phyloP scores from a whole-genome alignment of 2,113 vertebrate species.

The Cryptoleucopteryx plumbea region DNA sequence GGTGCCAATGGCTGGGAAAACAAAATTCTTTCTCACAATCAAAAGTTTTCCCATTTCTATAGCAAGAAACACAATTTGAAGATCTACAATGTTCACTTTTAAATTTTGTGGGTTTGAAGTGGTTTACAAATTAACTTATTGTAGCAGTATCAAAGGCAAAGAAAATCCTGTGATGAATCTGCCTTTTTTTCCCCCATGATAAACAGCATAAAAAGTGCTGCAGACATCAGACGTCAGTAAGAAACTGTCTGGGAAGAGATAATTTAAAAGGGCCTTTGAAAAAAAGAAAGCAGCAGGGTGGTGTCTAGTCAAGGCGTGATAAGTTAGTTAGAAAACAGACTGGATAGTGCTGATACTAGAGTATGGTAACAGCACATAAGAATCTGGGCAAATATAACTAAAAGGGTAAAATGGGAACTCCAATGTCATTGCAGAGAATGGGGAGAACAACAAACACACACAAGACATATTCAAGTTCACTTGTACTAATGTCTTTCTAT shows the following conservation, averaged over 20 bases:
- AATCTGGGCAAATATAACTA: not conserved
- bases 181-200: not conserved
- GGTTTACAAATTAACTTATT: not conserved
- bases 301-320: constrained; percentile 19
- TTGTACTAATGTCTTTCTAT: not conserved
- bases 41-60: not conserved
- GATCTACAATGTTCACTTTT: not conserved
- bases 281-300: constrained; percentile 10
- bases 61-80: not conserved
- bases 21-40: not conserved
- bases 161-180: constrained; percentile 24
- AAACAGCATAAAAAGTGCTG: constrained; percentile 18
- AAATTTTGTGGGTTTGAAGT: not conserved
- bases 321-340: constrained; percentile 37
- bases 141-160: not conserved
- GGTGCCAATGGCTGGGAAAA: not conserved
- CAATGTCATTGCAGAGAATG: not conserved
- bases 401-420: not conserved
- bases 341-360: constrained; percentile 25
- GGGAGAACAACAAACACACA: not conserved
- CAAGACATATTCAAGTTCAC: not conserved
- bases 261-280: constrained; percentile 26
- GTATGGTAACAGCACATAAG: not conserved
- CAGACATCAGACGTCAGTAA: constrained; percentile 17
- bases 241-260: constrained; percentile 59